Percentiles rank a stretch among this genome's conserved stretches.
Evolutionary conservation across 2,888 invertebrate species (phyloP).

Genomic region (Scaptomyza parva): DNA sequence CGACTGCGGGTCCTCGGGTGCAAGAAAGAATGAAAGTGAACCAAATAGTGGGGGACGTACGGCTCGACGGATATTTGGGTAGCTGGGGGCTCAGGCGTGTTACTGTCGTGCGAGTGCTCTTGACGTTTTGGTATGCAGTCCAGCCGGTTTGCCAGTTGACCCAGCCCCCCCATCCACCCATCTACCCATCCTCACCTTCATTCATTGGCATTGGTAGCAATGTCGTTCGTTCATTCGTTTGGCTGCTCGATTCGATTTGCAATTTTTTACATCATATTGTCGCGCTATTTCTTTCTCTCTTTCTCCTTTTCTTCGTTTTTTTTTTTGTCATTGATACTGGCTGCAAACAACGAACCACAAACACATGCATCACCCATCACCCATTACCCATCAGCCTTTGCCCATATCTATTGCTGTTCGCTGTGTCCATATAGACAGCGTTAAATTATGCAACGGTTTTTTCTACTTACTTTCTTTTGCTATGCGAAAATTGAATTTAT

Average conservation of each 20-base stretch:
- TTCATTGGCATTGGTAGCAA: conserved; percentile 46
- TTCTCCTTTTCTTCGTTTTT: too few species aligned
- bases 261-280: conserved; percentile 67
- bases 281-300: background rate
- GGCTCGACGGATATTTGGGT: conserved; percentile 7
- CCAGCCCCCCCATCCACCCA: background rate
- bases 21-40: conserved; percentile 3
- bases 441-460: conserved; percentile 72
- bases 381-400: conserved; percentile 9
- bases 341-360: conserved; percentile 17
- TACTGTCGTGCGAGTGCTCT: conserved; percentile 75
- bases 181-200: conserved; percentile 18
- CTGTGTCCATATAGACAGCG: conserved; percentile 58
- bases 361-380: conserved; percentile 18
- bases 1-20: conserved; percentile 36
- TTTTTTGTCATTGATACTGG: conserved; percentile 23
- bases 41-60: background rate
- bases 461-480: conserved; percentile 28
- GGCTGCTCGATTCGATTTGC: conserved; percentile 73
- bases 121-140: conserved; percentile 75
- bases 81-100: conserved; percentile 67
- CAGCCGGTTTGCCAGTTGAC: conserved; percentile 5
- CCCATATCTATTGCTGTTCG: conserved; percentile 7
- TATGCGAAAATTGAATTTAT: conserved; percentile 72
- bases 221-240: conserved; percentile 62